Base-by-base conservation (phyloP, 2,888 invertebrate species). In the Ptychoptera contaminata region DNA sequence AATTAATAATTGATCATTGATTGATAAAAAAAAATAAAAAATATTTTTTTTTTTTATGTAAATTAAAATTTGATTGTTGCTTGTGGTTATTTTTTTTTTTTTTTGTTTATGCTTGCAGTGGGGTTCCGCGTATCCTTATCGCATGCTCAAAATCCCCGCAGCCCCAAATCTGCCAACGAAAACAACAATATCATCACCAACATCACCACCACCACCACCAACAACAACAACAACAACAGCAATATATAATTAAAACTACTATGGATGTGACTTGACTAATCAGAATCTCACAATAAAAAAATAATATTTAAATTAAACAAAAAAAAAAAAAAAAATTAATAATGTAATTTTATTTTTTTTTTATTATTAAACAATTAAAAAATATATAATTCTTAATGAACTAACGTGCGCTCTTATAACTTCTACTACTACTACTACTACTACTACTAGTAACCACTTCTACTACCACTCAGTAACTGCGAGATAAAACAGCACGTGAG, bases 91-190 rank as follows among this genome's bases (percentile, higher is more conserved):
- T 48, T 51, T 50, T 52, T 53, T 53, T 52, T 51, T 48, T 46
- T 47, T 48, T 51, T 50, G 52, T 53, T 53, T 52, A 49, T 55
- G 79, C 78, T 84, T 83, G 79, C 84, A 85, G 84, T 82, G 77
- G 81, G 82, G 77, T 82, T 82, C 77, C 81, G 82, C 76, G 80
- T 82, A 76, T 82, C 82, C 77, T 81, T 83, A 79, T 58, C 83
- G 83, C 83, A 84, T 83, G 77, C 81, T 82, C 74, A 73, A 72
- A 72, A 68, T 62, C 67, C 67, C 70, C 51, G 50, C 52, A 51
- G 51, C 52, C 67, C 69, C 69, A 44, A 45, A 44, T 47, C 44
- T 52, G 69, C 69, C 70, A 64, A 69, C 69, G 67, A 68, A 67
- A 69, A 67, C 66, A 68, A 67, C 68, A 67, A 68, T 68, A 68